Evolutionary conservation across 2,888 invertebrate species (phyloP).

Genomic region (Eudemis profundana): DNA sequence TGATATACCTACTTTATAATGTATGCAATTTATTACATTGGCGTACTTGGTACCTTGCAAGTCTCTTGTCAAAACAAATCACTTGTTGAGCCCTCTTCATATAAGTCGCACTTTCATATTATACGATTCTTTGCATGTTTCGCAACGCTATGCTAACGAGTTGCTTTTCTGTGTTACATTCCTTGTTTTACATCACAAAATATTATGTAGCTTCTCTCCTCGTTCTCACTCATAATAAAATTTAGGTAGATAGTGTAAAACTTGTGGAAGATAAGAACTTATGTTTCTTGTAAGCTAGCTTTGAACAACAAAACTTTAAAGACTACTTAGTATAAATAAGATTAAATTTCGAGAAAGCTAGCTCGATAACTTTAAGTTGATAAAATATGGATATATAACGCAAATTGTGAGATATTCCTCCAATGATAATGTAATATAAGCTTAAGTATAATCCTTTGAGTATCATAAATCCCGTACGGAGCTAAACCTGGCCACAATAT

Average conservation of each 20-base stretch:
- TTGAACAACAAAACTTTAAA: not conserved
- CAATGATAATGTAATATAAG: constrained; percentile 50
- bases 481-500: constrained; percentile 68
- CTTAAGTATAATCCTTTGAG: constrained; percentile 67
- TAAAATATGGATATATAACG: constrained; percentile 31
- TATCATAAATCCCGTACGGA: constrained; percentile 71
- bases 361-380: not conserved
- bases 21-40: too few species aligned
- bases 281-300: not conserved
- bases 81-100: constrained; percentile 76
- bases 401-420: constrained; percentile 58
- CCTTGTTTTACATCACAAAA: not conserved
- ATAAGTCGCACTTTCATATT: constrained; percentile 58
- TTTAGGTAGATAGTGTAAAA: not conserved
- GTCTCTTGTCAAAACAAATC: constrained; percentile 79
- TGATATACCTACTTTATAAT: too few species aligned
- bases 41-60: too few species aligned
- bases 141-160: constrained; percentile 56
- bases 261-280: not conserved
- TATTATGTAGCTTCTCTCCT: not conserved
- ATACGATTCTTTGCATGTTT: constrained; percentile 58
- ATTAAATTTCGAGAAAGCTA: not conserved
- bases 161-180: constrained; percentile 2
- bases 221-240: not conserved
- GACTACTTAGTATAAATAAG: not conserved